Base-by-base conservation (phyloP, 92 coral and sea anemone genomes). In the Heteractis magnifica region DNA sequence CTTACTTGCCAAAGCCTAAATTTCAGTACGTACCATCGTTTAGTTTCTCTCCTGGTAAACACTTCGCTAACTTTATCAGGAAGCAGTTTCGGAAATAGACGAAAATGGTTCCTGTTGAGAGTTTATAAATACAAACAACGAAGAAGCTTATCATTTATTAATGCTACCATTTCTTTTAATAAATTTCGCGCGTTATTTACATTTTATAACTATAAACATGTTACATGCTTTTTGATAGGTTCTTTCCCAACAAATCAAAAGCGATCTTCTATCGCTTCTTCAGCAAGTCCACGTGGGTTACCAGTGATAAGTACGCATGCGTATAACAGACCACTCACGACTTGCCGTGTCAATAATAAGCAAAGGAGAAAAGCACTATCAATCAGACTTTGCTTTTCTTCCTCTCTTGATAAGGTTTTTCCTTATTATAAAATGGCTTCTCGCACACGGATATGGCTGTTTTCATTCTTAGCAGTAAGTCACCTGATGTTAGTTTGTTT, bases 301-400 rank as follows among this genome's bases (percentile, higher is more conserved):
- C 70, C 12, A 62, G 70, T 18, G 70, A 8, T 21, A 1, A 68
- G 13, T 68, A 20, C 82, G 81, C 87, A 84, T 84, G 87, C 82
- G 87, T 76, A 85, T 71, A 93, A 89, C 88, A 87, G 94, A 91
- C 97, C 97, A 93, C 77, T 93, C 92, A 85, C 68, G 77, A 20
- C 8, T 75, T 87, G 97, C 97, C 94, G 97, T 93, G 97, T 93
- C 97, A 93, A 87, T 79, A 79, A 85, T 65, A 51, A 18, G 56
- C 56, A 55, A 79, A 68, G 94, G 91, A 90, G 91, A 89, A 86
- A 79, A 86, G 44, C 89, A 59, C n/a, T 59, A 78, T 81, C 79
- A 60, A 91, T 91, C 90, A 77, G 85, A 34, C 77, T 65, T 81
- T 64, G 81, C 58, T 83, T 52, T 51, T 64, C 77, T 72, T 65